phyloP scores from a whole-genome alignment of 2,888 invertebrate genomes.

The Tipula unca region DNA sequence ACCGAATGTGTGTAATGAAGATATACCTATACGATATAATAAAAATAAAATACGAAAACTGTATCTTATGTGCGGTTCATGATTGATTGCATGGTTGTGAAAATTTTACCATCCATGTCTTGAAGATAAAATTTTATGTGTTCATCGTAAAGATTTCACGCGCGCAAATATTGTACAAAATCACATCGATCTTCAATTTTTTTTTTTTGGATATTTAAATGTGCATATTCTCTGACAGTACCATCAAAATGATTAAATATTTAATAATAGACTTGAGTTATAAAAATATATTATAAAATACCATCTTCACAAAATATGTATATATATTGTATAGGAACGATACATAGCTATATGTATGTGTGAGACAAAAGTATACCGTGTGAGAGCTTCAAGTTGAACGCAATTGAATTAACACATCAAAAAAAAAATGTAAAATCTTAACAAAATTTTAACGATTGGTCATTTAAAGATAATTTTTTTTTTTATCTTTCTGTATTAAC shows the following conservation, averaged over 20 bases:
- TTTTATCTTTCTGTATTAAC: background rate
- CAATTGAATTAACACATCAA: slow-evolving; percentile 14
- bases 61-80: background rate
- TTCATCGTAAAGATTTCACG: background rate
- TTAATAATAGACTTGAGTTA: background rate
- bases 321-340: background rate
- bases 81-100: background rate
- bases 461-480: background rate
- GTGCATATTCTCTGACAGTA: background rate
- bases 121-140: background rate
- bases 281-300: background rate
- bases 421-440: background rate
- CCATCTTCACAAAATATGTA: background rate
- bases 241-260: background rate
- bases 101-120: background rate
- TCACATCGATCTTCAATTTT: background rate
- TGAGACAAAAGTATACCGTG: background rate
- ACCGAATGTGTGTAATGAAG: background rate
- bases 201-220: background rate
- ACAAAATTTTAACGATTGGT: background rate
- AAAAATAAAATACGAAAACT: background rate
- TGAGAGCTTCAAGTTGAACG: background rate
- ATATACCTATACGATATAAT: background rate
- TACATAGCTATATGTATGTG: background rate
- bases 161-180: background rate